Base-by-base conservation (phyloP, 2,888 invertebrate genomes). In the Holacanthella duospinosa region DNA sequence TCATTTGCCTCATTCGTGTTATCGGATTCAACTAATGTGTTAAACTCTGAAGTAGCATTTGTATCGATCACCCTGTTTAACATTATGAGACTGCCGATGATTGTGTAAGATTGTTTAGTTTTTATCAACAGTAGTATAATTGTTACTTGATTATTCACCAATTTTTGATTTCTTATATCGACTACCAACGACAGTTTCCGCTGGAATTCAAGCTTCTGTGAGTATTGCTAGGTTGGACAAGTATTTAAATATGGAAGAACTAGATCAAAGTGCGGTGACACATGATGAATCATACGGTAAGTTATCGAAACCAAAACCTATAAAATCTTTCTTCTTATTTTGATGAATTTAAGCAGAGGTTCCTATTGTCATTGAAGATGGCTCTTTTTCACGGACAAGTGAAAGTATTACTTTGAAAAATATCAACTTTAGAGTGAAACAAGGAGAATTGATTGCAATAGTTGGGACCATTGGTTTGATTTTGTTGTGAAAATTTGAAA, bases 61-160 rank as follows among this genome's bases (percentile, higher is more conserved):
- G 59, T 59, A 3, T 43, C 59, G 4, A 29, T 59, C 26, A 26
- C 25, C 26, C 48, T 59, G 3, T 43, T 59, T 21, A 59, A 59
- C 44, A 59, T 59, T 26, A 59, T 59, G 44, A 24, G 59, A 26
- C 6, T 59, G 21, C 59, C 59, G 9, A 28, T 59, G 43, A 48
- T 36, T 43, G 19, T 59, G 48, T 48, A 48, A 21, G 48, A 12
- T n/a, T n/a, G n/a, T n/a, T n/a, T n/a, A n/a, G n/a, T n/a, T n/a
- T n/a, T n/a, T n/a, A n/a, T n/a, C n/a, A n/a, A n/a, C n/a, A n/a
- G n/a, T n/a, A n/a, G n/a, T n/a, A n/a, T n/a, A n/a, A n/a, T n/a
- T n/a, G n/a, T n/a, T n/a, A n/a, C n/a, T n/a, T n/a, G n/a, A n/a
- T n/a, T n/a, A n/a, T n/a, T n/a, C n/a, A n/a, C n/a, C n/a, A n/a